A percentile compares a stretch with the other conserved stretches of the same genome.
Conservation (phyloP, 92 coral and sea anemone genomes). For the Siderastrea siderea region DNA sequence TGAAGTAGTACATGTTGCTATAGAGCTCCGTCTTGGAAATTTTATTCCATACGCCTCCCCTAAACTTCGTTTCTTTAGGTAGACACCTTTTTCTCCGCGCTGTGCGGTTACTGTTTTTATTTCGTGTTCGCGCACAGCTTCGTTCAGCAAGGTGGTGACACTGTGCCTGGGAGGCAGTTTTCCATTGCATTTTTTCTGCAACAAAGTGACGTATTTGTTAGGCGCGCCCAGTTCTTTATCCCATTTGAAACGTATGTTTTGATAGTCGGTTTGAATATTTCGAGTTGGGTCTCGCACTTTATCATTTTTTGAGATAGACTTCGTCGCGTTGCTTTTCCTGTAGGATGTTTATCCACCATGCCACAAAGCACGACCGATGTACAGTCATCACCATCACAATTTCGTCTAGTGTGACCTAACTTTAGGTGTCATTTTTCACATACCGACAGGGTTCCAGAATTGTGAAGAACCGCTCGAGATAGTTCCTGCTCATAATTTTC, state of each 20-base stretch:
- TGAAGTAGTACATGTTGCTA: neutral
- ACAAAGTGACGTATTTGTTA: neutral
- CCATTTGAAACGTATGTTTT: neutral
- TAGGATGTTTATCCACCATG: conserved; percentile 22
- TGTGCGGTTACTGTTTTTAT: no score
- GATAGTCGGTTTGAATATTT: no score
- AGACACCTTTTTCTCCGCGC: no score
- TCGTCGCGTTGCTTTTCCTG: neutral
- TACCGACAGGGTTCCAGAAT: conserved; percentile 24
- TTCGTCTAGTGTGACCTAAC: conserved; percentile 50
- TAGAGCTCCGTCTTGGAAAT: neutral
- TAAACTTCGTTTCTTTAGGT: neutral
- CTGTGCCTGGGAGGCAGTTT: neutral
- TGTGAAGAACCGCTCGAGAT: conserved; percentile 7
- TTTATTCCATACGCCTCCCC: neutral
- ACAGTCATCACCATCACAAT: conserved; percentile 1
- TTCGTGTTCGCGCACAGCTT: conserved; percentile 2
- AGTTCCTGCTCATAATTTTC: conserved; percentile 1
- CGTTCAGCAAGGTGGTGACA: neutral
- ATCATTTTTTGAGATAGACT: neutral
- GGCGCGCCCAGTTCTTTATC: neutral
- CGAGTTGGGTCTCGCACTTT: no score
- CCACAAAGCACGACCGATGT: conserved; percentile 26
- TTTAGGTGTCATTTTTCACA: conserved; percentile 68
- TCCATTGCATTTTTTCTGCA: neutral